Evolutionary conservation across 2,113 vertebrate species (phyloP), one percentile per base, ranked within the genome.

Genomic region (Saguinus midas): DNA sequence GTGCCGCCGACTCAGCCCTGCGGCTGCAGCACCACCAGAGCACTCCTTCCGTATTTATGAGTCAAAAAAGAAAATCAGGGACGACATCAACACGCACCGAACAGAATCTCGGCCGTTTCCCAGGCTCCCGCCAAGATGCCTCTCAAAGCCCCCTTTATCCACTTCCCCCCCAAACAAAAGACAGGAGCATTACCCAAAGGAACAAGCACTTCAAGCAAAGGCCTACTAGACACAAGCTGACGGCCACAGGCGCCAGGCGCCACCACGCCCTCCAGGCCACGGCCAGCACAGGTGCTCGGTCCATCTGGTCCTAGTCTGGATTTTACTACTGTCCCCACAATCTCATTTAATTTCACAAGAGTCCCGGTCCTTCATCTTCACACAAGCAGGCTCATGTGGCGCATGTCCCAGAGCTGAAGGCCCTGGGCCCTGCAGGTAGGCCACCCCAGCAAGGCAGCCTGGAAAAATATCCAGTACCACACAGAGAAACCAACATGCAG

Each of bases 141-240:
- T 97, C 96, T 35, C 84, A 61, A 96, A 82, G 96, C 96, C 95
- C 98, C 96, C 94, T 97, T 96, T 96, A 94, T 23, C 78, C 55
- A 66, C 90, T 96, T 45, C 91, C 48, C 48, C 48, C 43, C 94
- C 86, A 95, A 96, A 95, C 92, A 95, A 98, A 97, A 94, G 95
- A 66, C 93, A 97, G 95, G 96, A 97, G 89, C 93, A 97, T 95
- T 94, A 96, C 97, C 95, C 98, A 97, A 96, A 98, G 98, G 94
- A 97, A 98, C 76, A 94, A 97, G 97, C 97, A 96, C 96, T 97
- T 96, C 96, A 97, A 96, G 98, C 89, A 7, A 57, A n/a, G 32
- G 18, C 40, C 48, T 20, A 27, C 61, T 29, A 52, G 55, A 21
- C 64, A 25, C 70, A 0, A 5, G 3, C 40, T 21, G n/a, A 45